Base-by-base conservation (phyloP, 2,888 invertebrate genomes). In the Eupelmus urozonus region DNA sequence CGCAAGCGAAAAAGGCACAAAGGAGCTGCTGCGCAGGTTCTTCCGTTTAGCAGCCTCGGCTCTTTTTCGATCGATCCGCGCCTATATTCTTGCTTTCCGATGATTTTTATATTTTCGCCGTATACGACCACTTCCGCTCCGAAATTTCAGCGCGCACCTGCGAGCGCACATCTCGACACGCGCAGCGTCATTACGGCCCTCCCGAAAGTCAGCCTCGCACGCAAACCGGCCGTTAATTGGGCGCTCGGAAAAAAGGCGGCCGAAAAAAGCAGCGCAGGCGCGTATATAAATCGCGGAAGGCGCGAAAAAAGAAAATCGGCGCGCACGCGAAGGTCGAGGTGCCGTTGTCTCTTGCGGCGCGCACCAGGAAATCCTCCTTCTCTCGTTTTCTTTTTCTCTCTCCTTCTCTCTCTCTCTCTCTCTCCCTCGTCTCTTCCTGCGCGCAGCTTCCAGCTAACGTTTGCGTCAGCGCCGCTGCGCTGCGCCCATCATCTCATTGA, bases 311-410 rank as follows among this genome's bases (percentile, higher is more conserved):
- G 65, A 60, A 72, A 71, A 77, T 71, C 60, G 51, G 29, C 60
- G 23, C 53, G 84, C 86, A 87, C 84, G 86, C 86, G 87, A 88
- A 86, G 86, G 86, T 85, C 86, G 86, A 84, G 84, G 84, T 85
- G 85, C 87, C 85, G 84, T 85, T 84, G 84, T 84, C 83, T 81
- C 81, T 67, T 65, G 66, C 80, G 76, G 65, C 79, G 49, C 34
- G 53, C 71, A 67, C 80, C 72, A 79, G 78, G 73, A 79, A 79
- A 65, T 76, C 67, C 67, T 42, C 72, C 45, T 49, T 51, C 62
- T 45, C 20, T 76, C 66, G 67, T 62, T 20, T 55, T 65, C 23
- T 70, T 49, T 49, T 51, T 62, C 13, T 53, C 18, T 45, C 45
- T 65, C n/a, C 40, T 20, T 45, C 57, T 29, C 45, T 75, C 53